Evolutionary conservation across 2,113 vertebrate species (phyloP), one percentile per base, ranked within the genome.

Genomic region (Chionodraco myersi): DNA sequence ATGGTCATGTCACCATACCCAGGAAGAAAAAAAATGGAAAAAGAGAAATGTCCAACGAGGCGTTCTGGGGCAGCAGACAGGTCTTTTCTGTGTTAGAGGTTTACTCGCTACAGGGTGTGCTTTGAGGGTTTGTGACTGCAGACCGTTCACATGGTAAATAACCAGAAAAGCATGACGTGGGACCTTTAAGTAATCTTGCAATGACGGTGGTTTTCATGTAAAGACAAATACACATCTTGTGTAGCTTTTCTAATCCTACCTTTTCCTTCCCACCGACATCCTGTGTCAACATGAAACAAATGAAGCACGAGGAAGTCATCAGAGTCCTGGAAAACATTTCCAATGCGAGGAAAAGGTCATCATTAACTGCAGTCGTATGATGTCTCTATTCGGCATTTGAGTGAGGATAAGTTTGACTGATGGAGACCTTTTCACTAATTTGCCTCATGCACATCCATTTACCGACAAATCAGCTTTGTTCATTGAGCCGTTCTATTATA

Each of bases 301-400:
- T 23, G 2, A 52, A 18, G 21, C 51, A 52, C 2, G 15, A 52
- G 51, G 51, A 56, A 2, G 11, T 26, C 13, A 6, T 56, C 54
- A 56, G 11, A 26, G 7, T 57, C 54, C 30, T 16, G 58, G 8
- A 60, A 26, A 36, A 3, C 30, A 36, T 60, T 60, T 36, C 2
- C 9, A 41, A 36, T 18, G 2, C 21, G 30, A 30, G 56, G 14
- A 53, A 77, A 80, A 85, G 52, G 63, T 73, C 63, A 49, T 0
- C 7, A 16, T 51, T 16, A 62, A 72, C 53, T 60, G 36, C 36
- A 36, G 49, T 21, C 54, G 47, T 12, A 1, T 30, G 44, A 70
- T 61, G 49, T 73, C 73, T 73, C n/a, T n/a, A 18, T 57, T 53
- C 72, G 58, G 62, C 61, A 68, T 73, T 56, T 41, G 23, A 64